Percentiles rank a stretch among this genome's conserved stretches.
These are phyloP conservation scores for Embidobia sp. DNA, from an alignment of 2,888 invertebrate species.

Conservation along the genomic window DNA sequence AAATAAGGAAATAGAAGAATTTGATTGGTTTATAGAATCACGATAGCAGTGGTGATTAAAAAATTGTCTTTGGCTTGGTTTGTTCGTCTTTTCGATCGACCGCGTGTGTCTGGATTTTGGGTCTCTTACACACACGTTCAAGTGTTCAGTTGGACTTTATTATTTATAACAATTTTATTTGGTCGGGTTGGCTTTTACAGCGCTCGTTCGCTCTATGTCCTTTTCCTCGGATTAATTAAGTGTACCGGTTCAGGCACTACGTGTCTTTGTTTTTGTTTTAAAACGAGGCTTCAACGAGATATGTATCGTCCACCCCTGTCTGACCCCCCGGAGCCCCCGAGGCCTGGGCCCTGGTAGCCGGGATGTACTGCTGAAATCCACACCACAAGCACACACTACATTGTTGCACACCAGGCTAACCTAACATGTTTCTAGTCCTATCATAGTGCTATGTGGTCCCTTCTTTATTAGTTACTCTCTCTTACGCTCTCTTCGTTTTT, in stretches of 20 bases:
- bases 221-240: conserved; percentile 23
- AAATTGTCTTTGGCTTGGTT: conserved; percentile 35
- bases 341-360: conserved; percentile 90
- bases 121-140: conserved; percentile 36
- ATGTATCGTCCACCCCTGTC: conserved; percentile 92
- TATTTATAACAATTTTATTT: conserved; percentile 22
- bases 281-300: conserved; percentile 88
- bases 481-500: neutral
- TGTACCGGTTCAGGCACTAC: conserved; percentile 54
- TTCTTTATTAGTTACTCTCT: neutral
- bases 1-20: conserved; percentile 81
- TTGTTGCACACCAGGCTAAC: conserved; percentile 79
- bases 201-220: conserved; percentile 49
- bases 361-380: conserved; percentile 90
- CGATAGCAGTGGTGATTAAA: conserved; percentile 67
- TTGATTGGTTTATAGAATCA: conserved; percentile 76
- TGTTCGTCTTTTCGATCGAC: conserved; percentile 35
- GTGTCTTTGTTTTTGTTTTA: conserved; percentile 40
- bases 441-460: conserved; percentile 47
- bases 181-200: conserved; percentile 30
- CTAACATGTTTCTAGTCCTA: conserved; percentile 67
- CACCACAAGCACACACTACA: conserved; percentile 81
- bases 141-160: conserved; percentile 9
- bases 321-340: conserved; percentile 84
- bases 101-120: conserved; percentile 24